Evolutionary conservation across 1,140 invertebrate genomes (phyloP), one percentile per base, ranked within the genome.

Genomic region (Solenopsis invicta): DNA sequence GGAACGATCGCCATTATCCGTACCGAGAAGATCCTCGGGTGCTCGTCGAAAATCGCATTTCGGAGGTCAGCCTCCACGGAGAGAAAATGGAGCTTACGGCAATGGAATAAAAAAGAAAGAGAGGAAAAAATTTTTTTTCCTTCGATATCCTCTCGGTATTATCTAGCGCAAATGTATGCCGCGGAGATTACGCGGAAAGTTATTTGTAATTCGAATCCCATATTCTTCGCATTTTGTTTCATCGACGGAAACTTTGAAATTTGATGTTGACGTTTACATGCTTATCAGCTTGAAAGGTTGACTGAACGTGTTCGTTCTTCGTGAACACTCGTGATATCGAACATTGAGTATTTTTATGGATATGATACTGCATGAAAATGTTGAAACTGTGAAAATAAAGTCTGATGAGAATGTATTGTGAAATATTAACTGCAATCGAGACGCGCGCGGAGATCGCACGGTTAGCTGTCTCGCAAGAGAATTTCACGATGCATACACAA

Each of bases 21-120:
- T 85, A 76, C 85, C 67, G 67, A 76, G 80, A 71, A 76, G 76
- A 89, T 89, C 62, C 80, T 29, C 29, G 77, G 75, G 90, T 77
- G 75, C 81, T 81, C 86, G 88, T 88, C 88, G 59, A 90, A 90
- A 86, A 87, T 90, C 86, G 89, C 90, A 82, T 90, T 90, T 88
- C 88, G 87, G 71, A 54, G 72, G 69, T 77, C 80, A 87, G 69
- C 54, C 45, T 74, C 80, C 54, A 50, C 41, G 29, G 69, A 61
- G 41, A 48, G 80, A 75, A 75, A 84, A 75, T 84, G 80, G 54
- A 61, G 80, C 67, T 74, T 48, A 48, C n/a, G 80, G 37, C 37
- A 16, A 54, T 5, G 80, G n/a, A 71, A 54, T 50, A 82, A 82
- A 50, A 24, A 82, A 69, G 48, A 29, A 48, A 41, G 5, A 41